Conservation (phyloP, 1,140 invertebrate species). For the Latrodectus geometricus region DNA sequence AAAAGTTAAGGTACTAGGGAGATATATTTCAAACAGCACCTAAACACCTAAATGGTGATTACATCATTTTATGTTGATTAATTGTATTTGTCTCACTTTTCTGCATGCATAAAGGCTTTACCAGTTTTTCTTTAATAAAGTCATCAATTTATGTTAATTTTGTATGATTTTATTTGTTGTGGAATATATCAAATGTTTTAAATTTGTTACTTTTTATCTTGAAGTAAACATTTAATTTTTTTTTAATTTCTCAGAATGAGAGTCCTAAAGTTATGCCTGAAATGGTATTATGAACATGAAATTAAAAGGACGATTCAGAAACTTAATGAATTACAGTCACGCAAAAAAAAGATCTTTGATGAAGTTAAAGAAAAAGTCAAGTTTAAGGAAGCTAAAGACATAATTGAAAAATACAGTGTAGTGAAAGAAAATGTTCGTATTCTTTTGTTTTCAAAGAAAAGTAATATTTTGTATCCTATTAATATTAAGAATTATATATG, state of each 20-base stretch:
- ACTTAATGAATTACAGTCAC: constrained; percentile 4
- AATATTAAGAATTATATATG: no score
- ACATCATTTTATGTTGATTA: no score
- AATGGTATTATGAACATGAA: constrained; percentile 44
- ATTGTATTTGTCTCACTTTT: no score
- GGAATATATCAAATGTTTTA: not conserved
- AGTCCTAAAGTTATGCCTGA: constrained; percentile 17
- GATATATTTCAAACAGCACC: no score
- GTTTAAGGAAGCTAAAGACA: constrained; percentile 38
- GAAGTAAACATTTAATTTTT: not conserved
- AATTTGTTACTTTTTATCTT: not conserved
- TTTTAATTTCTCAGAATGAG: constrained; percentile 18
- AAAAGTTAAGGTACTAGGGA: no score
- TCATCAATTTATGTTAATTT: no score
- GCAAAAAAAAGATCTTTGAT: constrained; percentile 18
- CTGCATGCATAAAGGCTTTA: no score
- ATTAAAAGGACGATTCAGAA: constrained; percentile 14
- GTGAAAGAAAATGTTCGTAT: not conserved
- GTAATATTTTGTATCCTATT: no score
- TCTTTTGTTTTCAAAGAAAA: no score
- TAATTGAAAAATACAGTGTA: constrained; percentile 34
- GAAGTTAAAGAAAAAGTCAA: constrained; percentile 40
- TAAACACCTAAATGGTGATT: no score
- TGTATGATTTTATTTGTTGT: not conserved
- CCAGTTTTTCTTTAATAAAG: no score